Evolutionary conservation across 2,797 vertebrate species (phyloP).

Genomic region (Argyrosomus regius): DNA sequence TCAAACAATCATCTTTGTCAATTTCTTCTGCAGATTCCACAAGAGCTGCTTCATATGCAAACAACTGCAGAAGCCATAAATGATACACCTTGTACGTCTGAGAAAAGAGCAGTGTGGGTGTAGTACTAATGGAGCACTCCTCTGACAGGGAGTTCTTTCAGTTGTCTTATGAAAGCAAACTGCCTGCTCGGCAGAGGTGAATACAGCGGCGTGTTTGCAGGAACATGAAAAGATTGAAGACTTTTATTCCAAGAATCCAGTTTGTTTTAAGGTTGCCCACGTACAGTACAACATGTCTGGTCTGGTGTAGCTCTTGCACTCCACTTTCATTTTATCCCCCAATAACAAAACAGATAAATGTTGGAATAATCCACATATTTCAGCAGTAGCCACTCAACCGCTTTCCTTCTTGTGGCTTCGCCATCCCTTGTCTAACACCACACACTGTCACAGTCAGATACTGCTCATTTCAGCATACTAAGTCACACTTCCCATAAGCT

Average conservation of each 20-base stretch:
- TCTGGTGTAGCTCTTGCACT: constrained; percentile 11
- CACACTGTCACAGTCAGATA: constrained; percentile 57
- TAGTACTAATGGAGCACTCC: constrained; percentile 67
- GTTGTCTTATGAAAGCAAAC: constrained; percentile 58
- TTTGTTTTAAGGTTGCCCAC: constrained; percentile 22
- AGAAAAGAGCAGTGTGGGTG: constrained; percentile 64
- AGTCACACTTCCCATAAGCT: constrained; percentile 57
- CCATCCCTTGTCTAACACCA: constrained; percentile 50
- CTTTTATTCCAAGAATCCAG: constrained; percentile 42
- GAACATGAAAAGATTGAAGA: constrained; percentile 39
- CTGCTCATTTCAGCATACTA: constrained; percentile 57
- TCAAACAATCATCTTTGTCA: constrained; percentile 61
- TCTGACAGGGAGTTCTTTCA: constrained; percentile 60
- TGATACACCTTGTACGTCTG: constrained; percentile 55
- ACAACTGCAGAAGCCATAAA: constrained; percentile 62
- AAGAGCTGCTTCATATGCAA: constrained; percentile 52
- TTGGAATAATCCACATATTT: constrained; percentile 36
- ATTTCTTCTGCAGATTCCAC: constrained; percentile 50
- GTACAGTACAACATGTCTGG: neutral
- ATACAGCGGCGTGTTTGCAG: constrained; percentile 37
- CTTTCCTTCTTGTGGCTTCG: constrained; percentile 38
- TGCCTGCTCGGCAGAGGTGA: constrained; percentile 46
- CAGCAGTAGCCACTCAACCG: constrained; percentile 17
- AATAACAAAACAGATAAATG: constrained; percentile 12
- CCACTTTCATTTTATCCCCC: neutral